A percentile compares a stretch with the other conserved stretches of the same genome.
phyloP scores from a whole-genome alignment of 2,888 invertebrate species.

The Troilus luridus region DNA sequence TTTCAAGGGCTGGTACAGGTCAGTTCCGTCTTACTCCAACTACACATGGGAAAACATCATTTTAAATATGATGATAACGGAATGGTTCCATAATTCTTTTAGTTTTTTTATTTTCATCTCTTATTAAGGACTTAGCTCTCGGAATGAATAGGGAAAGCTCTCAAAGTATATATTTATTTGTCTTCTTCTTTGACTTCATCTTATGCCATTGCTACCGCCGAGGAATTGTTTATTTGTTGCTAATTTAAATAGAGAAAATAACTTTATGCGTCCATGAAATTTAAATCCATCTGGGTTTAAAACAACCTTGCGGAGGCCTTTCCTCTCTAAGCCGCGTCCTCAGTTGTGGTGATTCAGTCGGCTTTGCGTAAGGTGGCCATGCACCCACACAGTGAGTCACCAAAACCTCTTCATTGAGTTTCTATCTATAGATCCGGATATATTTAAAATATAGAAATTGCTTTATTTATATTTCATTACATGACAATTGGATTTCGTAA shows the following conservation, averaged over 20 bases:
- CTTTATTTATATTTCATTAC: too few relatives aligned
- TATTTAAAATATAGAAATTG: background rate
- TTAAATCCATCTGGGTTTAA: background rate
- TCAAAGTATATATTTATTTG: background rate
- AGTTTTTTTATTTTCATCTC: background rate
- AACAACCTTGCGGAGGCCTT: background rate
- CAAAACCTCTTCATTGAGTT: background rate
- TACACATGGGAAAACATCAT: too few relatives aligned
- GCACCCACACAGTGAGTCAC: constrained; percentile 3
- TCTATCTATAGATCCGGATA: constrained; percentile 12
- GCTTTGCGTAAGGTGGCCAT: constrained; percentile 8
- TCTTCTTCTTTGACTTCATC: too few relatives aligned
- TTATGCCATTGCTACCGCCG: too few relatives aligned
- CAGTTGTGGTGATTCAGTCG: background rate
- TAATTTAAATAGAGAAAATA: background rate
- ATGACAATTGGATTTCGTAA: too few relatives aligned
- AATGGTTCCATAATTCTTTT: background rate
- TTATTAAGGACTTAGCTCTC: background rate
- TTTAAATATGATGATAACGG: too few relatives aligned
- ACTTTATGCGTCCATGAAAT: background rate
- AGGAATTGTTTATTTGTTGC: background rate
- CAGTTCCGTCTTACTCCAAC: too few relatives aligned
- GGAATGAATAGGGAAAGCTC: background rate
- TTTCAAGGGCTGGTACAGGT: too few relatives aligned
- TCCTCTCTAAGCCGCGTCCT: background rate